These are phyloP conservation scores for Vireo griseus DNA, from an alignment of 2,797 vertebrate species.

Conservation along the genomic window DNA sequence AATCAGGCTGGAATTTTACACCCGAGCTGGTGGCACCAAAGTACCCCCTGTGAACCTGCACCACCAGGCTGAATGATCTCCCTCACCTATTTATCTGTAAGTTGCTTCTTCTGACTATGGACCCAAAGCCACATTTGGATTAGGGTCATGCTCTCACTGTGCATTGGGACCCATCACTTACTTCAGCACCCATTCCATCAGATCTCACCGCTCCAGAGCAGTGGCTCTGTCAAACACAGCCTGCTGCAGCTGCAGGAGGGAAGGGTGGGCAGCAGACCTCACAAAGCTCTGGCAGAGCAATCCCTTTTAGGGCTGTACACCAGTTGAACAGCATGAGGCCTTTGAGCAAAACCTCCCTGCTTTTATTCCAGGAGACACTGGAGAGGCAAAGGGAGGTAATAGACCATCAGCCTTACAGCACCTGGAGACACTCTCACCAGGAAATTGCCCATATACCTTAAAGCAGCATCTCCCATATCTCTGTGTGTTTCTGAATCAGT, in stretches of 20 bases:
- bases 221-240: neutral
- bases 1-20: neutral
- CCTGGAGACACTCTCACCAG: neutral
- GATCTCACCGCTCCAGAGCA: neutral
- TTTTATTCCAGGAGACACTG: neutral
- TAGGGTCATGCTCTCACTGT: neutral
- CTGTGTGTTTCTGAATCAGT: neutral
- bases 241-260: neutral
- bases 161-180: neutral
- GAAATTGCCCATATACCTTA: neutral
- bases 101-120: neutral
- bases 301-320: neutral
- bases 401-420: neutral
- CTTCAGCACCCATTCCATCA: neutral
- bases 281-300: neutral
- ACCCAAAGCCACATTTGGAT: neutral
- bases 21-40: neutral
- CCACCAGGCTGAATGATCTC: neutral
- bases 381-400: neutral
- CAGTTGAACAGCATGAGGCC: neutral
- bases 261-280: neutral
- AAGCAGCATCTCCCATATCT: neutral
- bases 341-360: neutral
- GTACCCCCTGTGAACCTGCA: neutral
- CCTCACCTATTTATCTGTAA: neutral